These are phyloP conservation scores for Channa argus DNA, from an alignment of 2,113 vertebrate genomes.

Conservation along the genomic window DNA sequence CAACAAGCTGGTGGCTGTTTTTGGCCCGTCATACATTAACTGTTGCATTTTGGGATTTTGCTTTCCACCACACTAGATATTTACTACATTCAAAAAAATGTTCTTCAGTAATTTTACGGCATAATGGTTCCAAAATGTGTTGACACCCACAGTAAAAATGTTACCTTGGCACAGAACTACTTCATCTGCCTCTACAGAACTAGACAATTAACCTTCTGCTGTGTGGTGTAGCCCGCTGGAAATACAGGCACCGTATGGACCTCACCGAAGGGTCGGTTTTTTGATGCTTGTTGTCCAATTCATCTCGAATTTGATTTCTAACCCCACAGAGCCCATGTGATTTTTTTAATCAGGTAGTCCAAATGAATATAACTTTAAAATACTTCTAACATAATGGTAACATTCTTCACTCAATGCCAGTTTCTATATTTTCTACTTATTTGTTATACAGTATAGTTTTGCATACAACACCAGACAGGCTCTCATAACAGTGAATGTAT, in stretches of 20 bases:
- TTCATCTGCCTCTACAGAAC: neutral
- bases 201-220: neutral
- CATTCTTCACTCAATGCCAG: no score
- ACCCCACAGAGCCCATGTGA: constrained; percentile 1
- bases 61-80: neutral
- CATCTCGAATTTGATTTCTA: neutral
- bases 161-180: constrained; percentile 4
- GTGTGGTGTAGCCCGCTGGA: constrained; percentile 10
- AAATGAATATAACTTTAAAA: no score
- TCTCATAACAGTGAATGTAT: neutral
- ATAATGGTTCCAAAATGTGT: neutral
- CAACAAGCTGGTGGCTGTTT: constrained; percentile 47
- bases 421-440: no score
- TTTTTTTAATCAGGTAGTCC: constrained; percentile 10
- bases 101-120: neutral
- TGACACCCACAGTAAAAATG: neutral
- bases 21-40: constrained; percentile 8
- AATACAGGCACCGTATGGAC: constrained; percentile 1
- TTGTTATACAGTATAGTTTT: no score
- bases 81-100: no score
- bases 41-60: constrained; percentile 1
- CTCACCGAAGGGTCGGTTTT: constrained; percentile 21
- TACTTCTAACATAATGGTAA: no score
- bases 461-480: neutral
- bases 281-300: neutral